phyloP scores from a whole-genome alignment of 2,113 vertebrate genomes.

The Mesocricetus auratus region DNA sequence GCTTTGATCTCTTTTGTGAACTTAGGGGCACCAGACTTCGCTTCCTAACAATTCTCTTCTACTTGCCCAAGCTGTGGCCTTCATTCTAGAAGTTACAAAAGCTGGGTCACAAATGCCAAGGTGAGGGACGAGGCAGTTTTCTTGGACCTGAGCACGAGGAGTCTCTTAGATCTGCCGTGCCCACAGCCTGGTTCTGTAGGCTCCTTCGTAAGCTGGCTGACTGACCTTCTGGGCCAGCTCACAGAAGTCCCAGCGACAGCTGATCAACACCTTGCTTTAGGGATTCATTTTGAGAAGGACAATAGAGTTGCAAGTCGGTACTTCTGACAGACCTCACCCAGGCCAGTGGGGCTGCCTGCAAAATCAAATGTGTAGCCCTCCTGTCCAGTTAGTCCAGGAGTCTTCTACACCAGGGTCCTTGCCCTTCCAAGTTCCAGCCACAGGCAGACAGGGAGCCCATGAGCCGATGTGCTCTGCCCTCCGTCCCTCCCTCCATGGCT shows the following conservation, averaged over 20 bases:
- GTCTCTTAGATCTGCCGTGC: not conserved
- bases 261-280: not conserved
- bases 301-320: not conserved
- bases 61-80: not conserved
- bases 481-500: fast-evolving
- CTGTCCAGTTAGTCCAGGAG: not conserved
- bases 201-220: not conserved
- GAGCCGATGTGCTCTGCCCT: fast-evolving
- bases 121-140: no score
- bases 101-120: not conserved
- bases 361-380: not conserved
- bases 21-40: not conserved
- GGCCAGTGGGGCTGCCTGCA: not conserved
- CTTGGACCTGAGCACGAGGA: not conserved
- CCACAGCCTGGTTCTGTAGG: constrained; percentile 13
- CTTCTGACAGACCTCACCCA: not conserved
- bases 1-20: not conserved
- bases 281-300: not conserved
- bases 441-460: not conserved
- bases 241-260: not conserved
- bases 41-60: not conserved
- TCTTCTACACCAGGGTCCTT: not conserved
- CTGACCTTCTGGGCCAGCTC: not conserved
- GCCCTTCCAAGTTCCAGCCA: not conserved
- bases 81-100: not conserved